A percentile compares a stretch with the other conserved stretches of the same genome.
These are phyloP conservation scores for Mythimna vitellina DNA, from an alignment of 2,888 invertebrate genomes.

Conservation along the genomic window DNA sequence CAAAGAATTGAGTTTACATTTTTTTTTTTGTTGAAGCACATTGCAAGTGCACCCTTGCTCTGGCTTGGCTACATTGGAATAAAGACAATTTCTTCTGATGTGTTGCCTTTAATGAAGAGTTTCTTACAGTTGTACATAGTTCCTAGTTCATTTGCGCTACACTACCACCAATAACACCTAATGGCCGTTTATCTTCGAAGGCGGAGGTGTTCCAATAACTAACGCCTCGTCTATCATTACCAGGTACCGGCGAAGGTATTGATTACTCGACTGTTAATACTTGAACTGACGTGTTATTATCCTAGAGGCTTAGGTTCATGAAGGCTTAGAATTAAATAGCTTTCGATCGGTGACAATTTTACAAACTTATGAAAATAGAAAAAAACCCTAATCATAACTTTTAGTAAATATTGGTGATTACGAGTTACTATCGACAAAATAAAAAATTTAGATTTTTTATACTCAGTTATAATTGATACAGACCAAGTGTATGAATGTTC, in stretches of 20 bases:
- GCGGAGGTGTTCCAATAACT: conserved; percentile 19
- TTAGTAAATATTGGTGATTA: no score
- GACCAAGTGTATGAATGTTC: no score
- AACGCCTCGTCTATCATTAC: conserved; percentile 26
- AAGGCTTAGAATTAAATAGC: no score
- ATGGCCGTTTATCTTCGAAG: neutral
- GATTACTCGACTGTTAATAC: conserved; percentile 15
- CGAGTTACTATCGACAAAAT: no score
- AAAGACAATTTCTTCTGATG: no score
- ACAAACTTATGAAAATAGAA: neutral
- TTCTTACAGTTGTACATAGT: neutral
- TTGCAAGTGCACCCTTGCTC: neutral
- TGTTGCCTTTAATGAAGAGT: neutral
- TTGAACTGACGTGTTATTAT: conserved; percentile 16
- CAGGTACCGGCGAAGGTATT: conserved; percentile 16
- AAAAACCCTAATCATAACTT: no score
- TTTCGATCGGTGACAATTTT: neutral
- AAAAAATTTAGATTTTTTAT: no score
- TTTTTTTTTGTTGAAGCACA: neutral
- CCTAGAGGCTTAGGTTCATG: neutral
- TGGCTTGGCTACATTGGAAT: neutral
- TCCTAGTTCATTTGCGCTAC: neutral
- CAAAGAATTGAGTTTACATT: neutral
- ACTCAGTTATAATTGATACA: no score
- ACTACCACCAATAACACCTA: neutral